A percentile compares a stretch with the other conserved stretches of the same genome.
phyloP scores from a whole-genome alignment of 30 jellyfish, hydroid and myxozoan species.

The Hydra vulgaris region DNA sequence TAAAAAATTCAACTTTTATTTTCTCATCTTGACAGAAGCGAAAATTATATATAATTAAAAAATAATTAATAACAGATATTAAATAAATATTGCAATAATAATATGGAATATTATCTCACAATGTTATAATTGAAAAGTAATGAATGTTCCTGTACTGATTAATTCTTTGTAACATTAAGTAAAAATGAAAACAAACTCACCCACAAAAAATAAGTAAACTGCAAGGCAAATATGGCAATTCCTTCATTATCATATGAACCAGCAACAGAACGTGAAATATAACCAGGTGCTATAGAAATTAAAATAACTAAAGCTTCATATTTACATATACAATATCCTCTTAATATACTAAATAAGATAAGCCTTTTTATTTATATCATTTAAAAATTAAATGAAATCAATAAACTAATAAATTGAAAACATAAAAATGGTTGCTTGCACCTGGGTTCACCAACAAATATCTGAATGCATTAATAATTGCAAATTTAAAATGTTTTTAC shows the following conservation, averaged over 20 bases:
- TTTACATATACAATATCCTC: not conserved
- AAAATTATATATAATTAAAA: too few species aligned
- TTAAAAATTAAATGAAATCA: not conserved
- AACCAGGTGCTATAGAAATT: slow-evolving; percentile 86
- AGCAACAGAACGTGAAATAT: slow-evolving; percentile 99
- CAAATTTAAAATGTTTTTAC: too few species aligned
- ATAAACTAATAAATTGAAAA: too few species aligned
- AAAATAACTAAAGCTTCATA: not conserved
- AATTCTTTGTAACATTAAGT: not conserved
- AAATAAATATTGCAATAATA: too few species aligned
- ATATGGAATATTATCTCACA: too few species aligned
- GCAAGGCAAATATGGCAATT: slow-evolving; percentile 97
- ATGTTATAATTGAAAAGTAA: not conserved
- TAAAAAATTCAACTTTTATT: too few species aligned
- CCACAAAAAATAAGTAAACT: slow-evolving; percentile 96
- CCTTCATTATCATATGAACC: slow-evolving; percentile 99
- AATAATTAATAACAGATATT: too few species aligned
- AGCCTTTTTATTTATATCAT: too few species aligned
- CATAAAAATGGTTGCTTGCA: not conserved
- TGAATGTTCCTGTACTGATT: too few species aligned
- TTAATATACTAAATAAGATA: not conserved
- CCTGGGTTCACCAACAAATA: too few species aligned
- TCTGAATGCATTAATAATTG: too few species aligned
- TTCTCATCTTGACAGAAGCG: too few species aligned
- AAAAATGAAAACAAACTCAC: slow-evolving; percentile 32